phyloP scores from a whole-genome alignment of 2,797 vertebrate species.

The Bovichtus variegatus region DNA sequence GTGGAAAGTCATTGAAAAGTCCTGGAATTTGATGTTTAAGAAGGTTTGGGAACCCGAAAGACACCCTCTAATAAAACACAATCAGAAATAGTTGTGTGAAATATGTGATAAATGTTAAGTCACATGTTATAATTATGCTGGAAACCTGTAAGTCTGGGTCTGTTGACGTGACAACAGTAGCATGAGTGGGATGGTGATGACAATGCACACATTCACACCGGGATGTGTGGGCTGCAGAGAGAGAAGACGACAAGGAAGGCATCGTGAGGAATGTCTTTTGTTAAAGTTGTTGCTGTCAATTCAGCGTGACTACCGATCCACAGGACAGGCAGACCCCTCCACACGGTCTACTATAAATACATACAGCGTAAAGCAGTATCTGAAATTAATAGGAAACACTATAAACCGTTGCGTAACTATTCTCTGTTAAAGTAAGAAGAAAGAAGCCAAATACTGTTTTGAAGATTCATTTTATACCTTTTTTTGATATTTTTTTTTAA shows the following conservation, averaged over 20 bases:
- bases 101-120: not conserved
- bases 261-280: slow-evolving; percentile 13
- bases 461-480: slow-evolving; percentile 32
- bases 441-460: slow-evolving; percentile 7
- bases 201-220: slow-evolving; percentile 29
- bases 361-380: not conserved
- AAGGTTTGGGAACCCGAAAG: no score
- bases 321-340: not conserved
- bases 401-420: not conserved
- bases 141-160: slow-evolving; percentile 12
- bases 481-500: no score
- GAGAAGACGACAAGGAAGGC: not conserved
- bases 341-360: not conserved
- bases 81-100: not conserved
- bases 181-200: slow-evolving; percentile 39
- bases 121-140: slow-evolving; percentile 8
- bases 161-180: slow-evolving; percentile 31
- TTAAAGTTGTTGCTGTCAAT: slow-evolving; percentile 10
- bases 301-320: slow-evolving; percentile 2
- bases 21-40: no score
- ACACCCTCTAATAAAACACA: not conserved
- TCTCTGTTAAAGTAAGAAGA: slow-evolving; percentile 1
- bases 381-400: not conserved
- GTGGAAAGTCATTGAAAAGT: no score
- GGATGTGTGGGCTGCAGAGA: slow-evolving; percentile 14